These are phyloP conservation scores for Drosophila nr. medialis DNA, from an alignment of 2,888 invertebrate species.

Conservation along the genomic window DNA sequence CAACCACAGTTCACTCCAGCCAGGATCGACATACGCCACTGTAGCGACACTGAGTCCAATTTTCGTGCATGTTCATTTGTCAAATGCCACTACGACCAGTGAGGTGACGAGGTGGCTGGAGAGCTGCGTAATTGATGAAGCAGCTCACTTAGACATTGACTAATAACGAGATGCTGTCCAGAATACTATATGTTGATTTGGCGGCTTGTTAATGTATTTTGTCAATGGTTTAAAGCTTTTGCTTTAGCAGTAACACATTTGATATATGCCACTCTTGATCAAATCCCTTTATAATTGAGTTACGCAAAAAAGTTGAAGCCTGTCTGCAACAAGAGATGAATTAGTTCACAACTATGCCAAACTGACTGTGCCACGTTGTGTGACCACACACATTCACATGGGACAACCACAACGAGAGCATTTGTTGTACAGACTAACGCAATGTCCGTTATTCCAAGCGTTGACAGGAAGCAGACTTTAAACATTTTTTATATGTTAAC, in stretches of 20 bases:
- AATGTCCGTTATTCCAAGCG: conserved; percentile 49
- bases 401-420: not conserved
- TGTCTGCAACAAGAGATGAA: conserved; percentile 7
- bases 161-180: conserved; percentile 68
- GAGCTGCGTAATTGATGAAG: conserved; percentile 72
- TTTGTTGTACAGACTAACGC: not conserved
- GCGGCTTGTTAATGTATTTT: conserved; percentile 49
- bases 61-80: conserved; percentile 71
- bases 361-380: conserved; percentile 7
- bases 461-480: conserved; percentile 37
- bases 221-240: conserved; percentile 22
- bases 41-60: conserved; percentile 51
- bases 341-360: conserved; percentile 5
- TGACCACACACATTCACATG: not conserved
- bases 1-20: conserved; percentile 47
- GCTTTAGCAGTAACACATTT: conserved; percentile 20
- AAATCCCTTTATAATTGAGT: conserved; percentile 75
- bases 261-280: conserved; percentile 25
- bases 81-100: conserved; percentile 50
- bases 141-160: conserved; percentile 68
- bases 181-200: conserved; percentile 58
- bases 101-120: conserved; percentile 16
- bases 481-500: conserved; percentile 26
- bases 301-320: conserved; percentile 73
- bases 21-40: conserved; percentile 22